These are phyloP conservation scores for Drosophila setosimentum DNA, from an alignment of 2,888 invertebrate genomes.

Conservation along the genomic window DNA sequence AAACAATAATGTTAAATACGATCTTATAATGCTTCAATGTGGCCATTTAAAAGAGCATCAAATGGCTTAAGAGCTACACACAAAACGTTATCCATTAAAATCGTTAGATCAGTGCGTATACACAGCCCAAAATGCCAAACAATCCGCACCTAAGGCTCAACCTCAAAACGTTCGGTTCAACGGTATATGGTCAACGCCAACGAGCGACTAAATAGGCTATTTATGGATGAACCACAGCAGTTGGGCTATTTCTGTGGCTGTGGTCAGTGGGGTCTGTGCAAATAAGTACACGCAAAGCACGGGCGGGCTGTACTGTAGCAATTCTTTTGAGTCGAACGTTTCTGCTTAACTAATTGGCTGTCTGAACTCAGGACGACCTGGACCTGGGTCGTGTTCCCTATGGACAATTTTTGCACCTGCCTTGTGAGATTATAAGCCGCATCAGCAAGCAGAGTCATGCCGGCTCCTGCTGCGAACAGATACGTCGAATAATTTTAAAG, in stretches of 20 bases:
- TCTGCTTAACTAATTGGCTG: slow-evolving; percentile 78
- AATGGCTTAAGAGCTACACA: background rate
- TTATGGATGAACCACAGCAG: slow-evolving; percentile 67
- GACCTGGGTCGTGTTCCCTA: slow-evolving; percentile 20
- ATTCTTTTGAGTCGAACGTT: slow-evolving; percentile 61
- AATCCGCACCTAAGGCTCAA: slow-evolving; percentile 30
- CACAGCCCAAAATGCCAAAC: slow-evolving; percentile 36
- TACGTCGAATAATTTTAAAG: slow-evolving; percentile 39
- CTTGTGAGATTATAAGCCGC: slow-evolving; percentile 41
- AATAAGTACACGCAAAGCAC: slow-evolving; percentile 58
- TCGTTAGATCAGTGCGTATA: slow-evolving; percentile 21
- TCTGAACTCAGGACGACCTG: slow-evolving; percentile 30
- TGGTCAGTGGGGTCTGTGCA: slow-evolving; percentile 10
- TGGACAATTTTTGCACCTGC: slow-evolving; percentile 20
- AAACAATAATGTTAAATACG: background rate
- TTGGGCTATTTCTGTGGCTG: background rate
- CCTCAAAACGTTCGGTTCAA: slow-evolving; percentile 65
- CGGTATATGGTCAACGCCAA: slow-evolving; percentile 60
- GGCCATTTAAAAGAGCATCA: slow-evolving; percentile 14
- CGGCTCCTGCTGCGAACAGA: slow-evolving; percentile 26
- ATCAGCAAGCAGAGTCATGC: slow-evolving; percentile 16
- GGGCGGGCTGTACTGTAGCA: slow-evolving; percentile 36
- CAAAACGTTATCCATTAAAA: slow-evolving; percentile 15
- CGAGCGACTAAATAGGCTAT: slow-evolving; percentile 54
- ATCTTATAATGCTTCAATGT: background rate